Evolutionary conservation across 92 coral and sea anemone genomes (phyloP).

Genomic region (Phenganax stokvisi): DNA sequence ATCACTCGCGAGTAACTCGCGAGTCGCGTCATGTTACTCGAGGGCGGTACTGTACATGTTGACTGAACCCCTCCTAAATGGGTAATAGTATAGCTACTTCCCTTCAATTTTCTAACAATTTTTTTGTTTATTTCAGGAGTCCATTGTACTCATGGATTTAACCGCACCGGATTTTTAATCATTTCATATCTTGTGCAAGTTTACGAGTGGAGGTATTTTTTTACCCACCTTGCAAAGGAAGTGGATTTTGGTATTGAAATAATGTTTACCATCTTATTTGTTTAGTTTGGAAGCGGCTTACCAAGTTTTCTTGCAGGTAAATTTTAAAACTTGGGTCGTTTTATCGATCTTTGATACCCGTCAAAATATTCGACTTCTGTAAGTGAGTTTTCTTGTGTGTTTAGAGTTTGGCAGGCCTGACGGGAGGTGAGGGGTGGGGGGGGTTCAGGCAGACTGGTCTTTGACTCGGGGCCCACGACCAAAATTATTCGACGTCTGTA

Average conservation of each 20-base stretch:
- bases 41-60: too few relatives aligned
- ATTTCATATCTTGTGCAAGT: constrained; percentile 77
- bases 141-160: constrained; percentile 97
- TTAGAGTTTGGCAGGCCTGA: background rate
- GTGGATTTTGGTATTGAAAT: background rate
- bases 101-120: too few relatives aligned
- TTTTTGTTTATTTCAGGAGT: constrained; percentile 54
- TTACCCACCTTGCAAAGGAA: background rate
- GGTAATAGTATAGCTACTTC: too few relatives aligned
- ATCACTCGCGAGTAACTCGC: too few relatives aligned
- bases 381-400: background rate
- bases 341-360: too few relatives aligned
- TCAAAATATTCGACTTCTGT: background rate
- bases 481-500: too few relatives aligned
- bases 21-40: too few relatives aligned
- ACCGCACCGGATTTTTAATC: constrained; percentile 89
- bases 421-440: background rate
- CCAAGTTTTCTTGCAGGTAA: constrained; percentile 54
- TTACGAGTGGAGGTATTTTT: constrained; percentile 77
- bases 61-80: too few relatives aligned
- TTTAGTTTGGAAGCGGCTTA: constrained; percentile 75
- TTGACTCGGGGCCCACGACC: too few relatives aligned
- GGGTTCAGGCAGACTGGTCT: too few relatives aligned
- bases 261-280: background rate
- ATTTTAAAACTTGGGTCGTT: background rate